phyloP scores from a whole-genome alignment of 1,140 invertebrate species.

The Matsumurasca onukii region DNA sequence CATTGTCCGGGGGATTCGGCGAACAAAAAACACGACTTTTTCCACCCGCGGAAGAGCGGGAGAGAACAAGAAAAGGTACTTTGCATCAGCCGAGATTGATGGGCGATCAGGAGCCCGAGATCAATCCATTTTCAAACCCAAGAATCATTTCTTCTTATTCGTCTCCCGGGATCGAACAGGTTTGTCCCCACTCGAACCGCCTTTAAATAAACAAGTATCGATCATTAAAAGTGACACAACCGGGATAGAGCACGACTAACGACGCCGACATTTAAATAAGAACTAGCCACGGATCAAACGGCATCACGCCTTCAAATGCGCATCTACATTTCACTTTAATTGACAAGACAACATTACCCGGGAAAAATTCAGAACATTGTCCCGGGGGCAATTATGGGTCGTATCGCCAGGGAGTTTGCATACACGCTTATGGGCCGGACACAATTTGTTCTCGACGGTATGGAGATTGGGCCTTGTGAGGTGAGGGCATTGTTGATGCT shows the following conservation, averaged over 20 bases:
- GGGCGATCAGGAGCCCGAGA: neutral
- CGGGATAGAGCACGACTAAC: conserved; percentile 28
- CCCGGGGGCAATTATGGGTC: neutral
- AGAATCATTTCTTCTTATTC: conserved; percentile 25
- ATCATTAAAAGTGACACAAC: conserved; percentile 30
- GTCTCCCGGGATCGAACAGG: neutral
- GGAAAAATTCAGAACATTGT: conserved; percentile 4
- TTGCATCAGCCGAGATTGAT: conserved; percentile 23
- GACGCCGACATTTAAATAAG: conserved; percentile 22
- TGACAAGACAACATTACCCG: conserved; percentile 28
- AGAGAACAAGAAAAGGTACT: conserved; percentile 23
- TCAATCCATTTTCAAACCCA: conserved; percentile 18
- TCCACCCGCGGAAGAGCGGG: conserved; percentile 17
- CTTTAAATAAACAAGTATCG: conserved; percentile 25
- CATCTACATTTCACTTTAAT: conserved; percentile 27
- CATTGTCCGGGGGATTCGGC: conserved; percentile 15
- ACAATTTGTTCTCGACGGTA: conserved; percentile 23
- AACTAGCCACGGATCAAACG: conserved; percentile 9
- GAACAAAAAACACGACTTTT: conserved; percentile 14
- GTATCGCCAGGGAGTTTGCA: neutral
- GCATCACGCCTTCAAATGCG: conserved; percentile 22
- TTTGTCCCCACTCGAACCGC: neutral
- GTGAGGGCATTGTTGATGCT: no score
- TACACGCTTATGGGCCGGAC: neutral
- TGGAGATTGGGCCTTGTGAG: conserved; percentile 4